Conservation (phyloP, 2,797 vertebrate genomes). For the Otus scops region DNA sequence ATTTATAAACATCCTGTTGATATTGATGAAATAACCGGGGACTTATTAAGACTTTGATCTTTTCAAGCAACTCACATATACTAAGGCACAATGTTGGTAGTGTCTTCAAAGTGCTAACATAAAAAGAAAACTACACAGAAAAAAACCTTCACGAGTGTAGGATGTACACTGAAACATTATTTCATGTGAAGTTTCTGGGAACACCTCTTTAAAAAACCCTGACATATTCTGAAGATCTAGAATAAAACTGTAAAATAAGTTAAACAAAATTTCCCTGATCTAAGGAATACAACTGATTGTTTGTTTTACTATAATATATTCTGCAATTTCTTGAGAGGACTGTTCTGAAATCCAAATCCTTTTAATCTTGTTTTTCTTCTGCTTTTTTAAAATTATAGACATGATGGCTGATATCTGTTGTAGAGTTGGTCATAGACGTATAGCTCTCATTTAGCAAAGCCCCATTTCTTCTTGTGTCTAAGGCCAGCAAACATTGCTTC, state of each 20-base stretch:
- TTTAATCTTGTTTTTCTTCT: neutral
- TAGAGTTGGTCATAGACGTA: neutral
- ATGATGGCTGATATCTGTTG: neutral
- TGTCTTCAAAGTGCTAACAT: slow-evolving; percentile 12
- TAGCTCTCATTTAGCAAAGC: neutral
- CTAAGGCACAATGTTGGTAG: neutral
- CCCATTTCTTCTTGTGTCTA: neutral
- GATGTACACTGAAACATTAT: neutral
- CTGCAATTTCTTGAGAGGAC: neutral
- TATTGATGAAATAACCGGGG: slow-evolving; percentile 61
- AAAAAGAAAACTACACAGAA: neutral
- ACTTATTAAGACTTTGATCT: slow-evolving; percentile 57
- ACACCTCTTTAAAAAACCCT: neutral
- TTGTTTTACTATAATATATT: neutral
- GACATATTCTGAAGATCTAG: neutral
- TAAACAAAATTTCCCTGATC: neutral
- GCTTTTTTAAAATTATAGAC: fast-evolving
- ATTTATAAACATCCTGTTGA: slow-evolving; percentile 61
- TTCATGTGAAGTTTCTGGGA: neutral
- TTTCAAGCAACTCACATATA: neutral
- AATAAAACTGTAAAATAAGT: neutral
- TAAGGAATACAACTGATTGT: neutral
- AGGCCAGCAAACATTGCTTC: neutral
- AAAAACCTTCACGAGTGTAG: neutral
- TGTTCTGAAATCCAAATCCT: neutral